A percentile compares a stretch with the other conserved stretches of the same genome.
These are phyloP conservation scores for Hydrolagus colliei DNA, from an alignment of 2,797 vertebrate genomes.

Conservation along the genomic window DNA sequence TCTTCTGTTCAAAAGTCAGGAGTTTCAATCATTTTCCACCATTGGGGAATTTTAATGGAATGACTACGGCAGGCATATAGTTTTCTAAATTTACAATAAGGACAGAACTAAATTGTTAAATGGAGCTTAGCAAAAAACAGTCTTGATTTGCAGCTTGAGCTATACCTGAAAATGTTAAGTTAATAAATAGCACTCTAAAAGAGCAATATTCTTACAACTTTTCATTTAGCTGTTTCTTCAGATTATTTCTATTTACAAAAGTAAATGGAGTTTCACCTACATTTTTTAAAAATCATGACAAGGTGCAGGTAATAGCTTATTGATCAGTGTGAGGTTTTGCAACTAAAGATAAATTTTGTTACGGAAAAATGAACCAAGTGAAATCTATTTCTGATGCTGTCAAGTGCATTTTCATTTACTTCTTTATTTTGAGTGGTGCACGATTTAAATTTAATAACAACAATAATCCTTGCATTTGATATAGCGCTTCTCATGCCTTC, in stretches of 20 bases:
- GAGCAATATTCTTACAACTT: slow-evolving; percentile 17
- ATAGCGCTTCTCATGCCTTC: no score
- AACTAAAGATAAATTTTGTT: slow-evolving; percentile 5
- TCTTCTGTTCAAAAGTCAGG: background rate
- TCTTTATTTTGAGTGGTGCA: background rate
- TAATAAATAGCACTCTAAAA: background rate
- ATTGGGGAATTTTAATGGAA: background rate
- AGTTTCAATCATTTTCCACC: background rate
- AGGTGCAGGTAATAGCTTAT: slow-evolving; percentile 26
- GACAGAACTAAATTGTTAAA: background rate
- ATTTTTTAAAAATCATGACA: slow-evolving; percentile 24
- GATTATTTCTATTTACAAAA: slow-evolving; percentile 24
- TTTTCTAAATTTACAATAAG: background rate
- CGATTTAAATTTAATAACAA: slow-evolving; percentile 9
- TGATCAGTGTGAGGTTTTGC: slow-evolving; percentile 7
- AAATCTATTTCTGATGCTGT: background rate
- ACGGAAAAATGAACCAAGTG: background rate
- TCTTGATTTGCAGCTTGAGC: slow-evolving; percentile 5
- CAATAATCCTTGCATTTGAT: background rate
- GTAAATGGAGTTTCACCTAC: slow-evolving; percentile 4
- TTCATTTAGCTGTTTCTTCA: slow-evolving; percentile 18
- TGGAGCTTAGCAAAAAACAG: background rate
- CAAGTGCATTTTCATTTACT: background rate
- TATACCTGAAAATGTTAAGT: slow-evolving; percentile 20
- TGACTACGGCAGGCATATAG: background rate